Base-by-base conservation (phyloP, 1,140 invertebrate genomes). In the Solen grandis region DNA sequence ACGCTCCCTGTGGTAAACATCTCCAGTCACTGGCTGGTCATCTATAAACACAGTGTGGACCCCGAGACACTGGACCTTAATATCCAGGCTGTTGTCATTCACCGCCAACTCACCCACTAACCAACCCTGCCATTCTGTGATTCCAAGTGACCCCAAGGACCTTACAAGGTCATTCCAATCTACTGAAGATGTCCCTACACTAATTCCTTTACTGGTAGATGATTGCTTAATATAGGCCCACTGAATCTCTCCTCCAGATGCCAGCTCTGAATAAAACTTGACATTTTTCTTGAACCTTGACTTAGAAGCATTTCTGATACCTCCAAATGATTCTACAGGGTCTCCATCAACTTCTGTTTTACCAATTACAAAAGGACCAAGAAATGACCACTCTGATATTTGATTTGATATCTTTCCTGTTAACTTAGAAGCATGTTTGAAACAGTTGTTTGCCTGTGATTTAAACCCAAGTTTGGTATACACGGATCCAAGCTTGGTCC, bases 121-220 rank as follows among this genome's bases (percentile, higher is more conserved):
- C 90, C 90, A 91, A 0, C 90, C 90, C 54, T 91, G 90, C 88
- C 88, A 91, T 73, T 91, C 90, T 25, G 87, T 89, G 10, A 91
- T 90, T 27, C 88, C 90, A 81, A 90, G 78, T 1, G 90, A 91
- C 10, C 90, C 88, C 2, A 91, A 65, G 19, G 88, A 83, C 57
- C 81, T 89, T 13, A 90, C 85, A 31, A 90, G 75, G 16, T 90
- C 90, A 87, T 89, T 88, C 90, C 90, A 90, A 22, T 89, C 82
- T 10, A 90, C 72, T n/a, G n/a, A n/a, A 14, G 82, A 62, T 1
- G 89, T 85, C 41, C 72, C 62, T 10, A 91, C 82, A 36, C 82
- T 63, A 10, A 90, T 75, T 4, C 38, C 46, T 52, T 87, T 69
- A n/a, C 81, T 69, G 31, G 54, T 60, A 59, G 50, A 29, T 19